These are phyloP conservation scores for Phalacrocorax carbo DNA, from an alignment of 2,113 vertebrate species.

Conservation along the genomic window DNA sequence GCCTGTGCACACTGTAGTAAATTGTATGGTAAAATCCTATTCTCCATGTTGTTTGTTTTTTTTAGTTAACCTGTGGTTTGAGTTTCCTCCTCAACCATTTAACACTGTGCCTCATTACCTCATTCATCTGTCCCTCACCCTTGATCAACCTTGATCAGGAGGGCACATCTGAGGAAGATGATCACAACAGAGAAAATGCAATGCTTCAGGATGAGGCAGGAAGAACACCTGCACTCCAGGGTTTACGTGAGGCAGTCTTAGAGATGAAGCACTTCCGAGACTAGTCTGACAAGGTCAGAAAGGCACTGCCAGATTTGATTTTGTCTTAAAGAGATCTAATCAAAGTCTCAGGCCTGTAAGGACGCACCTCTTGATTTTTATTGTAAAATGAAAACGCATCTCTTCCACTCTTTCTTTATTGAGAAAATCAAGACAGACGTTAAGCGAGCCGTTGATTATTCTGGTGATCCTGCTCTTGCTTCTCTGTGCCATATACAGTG, in stretches of 20 bases:
- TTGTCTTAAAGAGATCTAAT: background rate
- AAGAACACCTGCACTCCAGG: background rate
- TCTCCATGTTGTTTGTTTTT: background rate
- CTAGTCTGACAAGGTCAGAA: background rate
- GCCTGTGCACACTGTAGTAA: background rate
- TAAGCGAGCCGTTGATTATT: background rate
- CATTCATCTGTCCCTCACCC: background rate
- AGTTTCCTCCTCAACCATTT: background rate
- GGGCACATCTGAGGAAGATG: background rate
- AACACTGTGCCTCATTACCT: background rate
- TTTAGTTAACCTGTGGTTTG: background rate
- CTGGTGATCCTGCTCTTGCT: background rate
- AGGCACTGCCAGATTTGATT: background rate
- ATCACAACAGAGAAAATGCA: background rate
- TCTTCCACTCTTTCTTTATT: background rate
- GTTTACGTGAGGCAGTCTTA: background rate
- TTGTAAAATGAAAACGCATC: background rate
- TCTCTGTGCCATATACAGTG: background rate
- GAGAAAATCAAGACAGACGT: background rate
- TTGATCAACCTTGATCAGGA: background rate
- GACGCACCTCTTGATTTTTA: background rate
- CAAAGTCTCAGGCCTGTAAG: background rate
- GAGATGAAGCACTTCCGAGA: background rate
- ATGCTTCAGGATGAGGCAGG: background rate
- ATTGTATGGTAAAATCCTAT: background rate